phyloP scores from a whole-genome alignment of 1,140 invertebrate species.

The Andricus grossulariae region DNA sequence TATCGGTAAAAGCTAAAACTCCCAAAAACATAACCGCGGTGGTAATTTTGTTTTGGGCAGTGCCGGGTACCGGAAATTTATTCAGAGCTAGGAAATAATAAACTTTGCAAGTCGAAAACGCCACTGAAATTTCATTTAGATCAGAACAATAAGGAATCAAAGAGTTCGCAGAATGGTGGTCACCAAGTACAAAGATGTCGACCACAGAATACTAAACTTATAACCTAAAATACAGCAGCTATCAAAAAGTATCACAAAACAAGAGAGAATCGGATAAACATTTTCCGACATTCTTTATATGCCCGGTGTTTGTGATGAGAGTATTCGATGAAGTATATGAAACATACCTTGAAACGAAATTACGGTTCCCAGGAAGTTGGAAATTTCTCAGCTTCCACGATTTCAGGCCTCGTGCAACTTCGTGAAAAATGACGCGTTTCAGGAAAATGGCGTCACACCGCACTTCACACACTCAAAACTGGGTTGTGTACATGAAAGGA shows the following conservation, averaged over 20 bases:
- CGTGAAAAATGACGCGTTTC: conserved; percentile 18
- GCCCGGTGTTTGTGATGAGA: conserved; percentile 1
- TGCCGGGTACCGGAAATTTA: not conserved
- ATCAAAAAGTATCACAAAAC: not conserved
- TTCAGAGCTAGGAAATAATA: not conserved
- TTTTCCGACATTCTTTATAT: conserved; percentile 5
- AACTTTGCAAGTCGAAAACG: not conserved
- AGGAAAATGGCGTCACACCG: not conserved
- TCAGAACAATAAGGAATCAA: not conserved
- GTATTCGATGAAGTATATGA: conserved; percentile 27
- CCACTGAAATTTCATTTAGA: not conserved
- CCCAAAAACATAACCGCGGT: not conserved
- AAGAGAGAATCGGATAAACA: not conserved
- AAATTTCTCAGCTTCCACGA: conserved; percentile 28
- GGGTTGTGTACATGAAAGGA: not conserved
- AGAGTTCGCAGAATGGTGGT: not conserved
- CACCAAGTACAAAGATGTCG: not conserved
- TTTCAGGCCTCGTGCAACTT: conserved; percentile 8
- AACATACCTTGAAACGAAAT: conserved; percentile 25
- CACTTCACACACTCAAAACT: too few relatives aligned
- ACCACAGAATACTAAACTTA: not conserved
- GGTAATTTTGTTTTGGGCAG: not conserved
- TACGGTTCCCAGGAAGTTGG: conserved; percentile 13
- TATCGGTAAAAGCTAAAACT: not conserved
- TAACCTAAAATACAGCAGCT: not conserved